These are phyloP conservation scores for Phylloscopus trochilus DNA, from an alignment of 2,113 vertebrate species.

Conservation along the genomic window DNA sequence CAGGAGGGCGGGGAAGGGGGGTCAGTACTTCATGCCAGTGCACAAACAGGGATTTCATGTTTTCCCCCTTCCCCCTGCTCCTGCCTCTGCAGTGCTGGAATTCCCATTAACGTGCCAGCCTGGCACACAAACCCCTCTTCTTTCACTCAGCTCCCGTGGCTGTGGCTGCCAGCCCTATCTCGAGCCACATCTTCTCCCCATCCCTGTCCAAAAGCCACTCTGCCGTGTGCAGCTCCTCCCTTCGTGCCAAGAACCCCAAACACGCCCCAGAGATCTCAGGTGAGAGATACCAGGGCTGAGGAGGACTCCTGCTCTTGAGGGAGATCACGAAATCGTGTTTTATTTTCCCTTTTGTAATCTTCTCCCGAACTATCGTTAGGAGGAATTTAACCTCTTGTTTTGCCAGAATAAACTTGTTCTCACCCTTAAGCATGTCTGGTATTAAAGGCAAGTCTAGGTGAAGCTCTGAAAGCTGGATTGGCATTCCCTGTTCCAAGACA, in stretches of 20 bases:
- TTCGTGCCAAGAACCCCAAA: background rate
- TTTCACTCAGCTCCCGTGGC: background rate
- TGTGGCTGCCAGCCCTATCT: background rate
- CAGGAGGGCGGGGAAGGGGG: no score
- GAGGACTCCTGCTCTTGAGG: background rate
- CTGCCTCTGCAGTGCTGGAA: background rate
- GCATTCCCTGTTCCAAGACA: background rate
- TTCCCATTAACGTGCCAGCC: background rate
- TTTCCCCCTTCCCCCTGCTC: background rate
- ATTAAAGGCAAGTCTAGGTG: slow-evolving; percentile 33
- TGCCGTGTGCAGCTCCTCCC: background rate
- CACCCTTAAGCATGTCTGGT: slow-evolving; percentile 28
- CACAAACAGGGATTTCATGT: background rate
- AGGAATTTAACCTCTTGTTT: slow-evolving; percentile 25
- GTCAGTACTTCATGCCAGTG: no score
- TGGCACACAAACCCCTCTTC: background rate
- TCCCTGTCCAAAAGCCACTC: background rate
- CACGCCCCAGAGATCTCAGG: background rate
- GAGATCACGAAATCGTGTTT: background rate
- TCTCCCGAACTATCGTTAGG: background rate
- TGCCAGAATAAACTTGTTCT: slow-evolving; percentile 47
- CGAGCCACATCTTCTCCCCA: background rate
- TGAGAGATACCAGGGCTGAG: background rate
- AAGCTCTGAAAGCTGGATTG: background rate
- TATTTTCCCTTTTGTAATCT: background rate